These are phyloP conservation scores for Tetrao urogallus DNA, from an alignment of 2,113 vertebrate species.

Conservation along the genomic window DNA sequence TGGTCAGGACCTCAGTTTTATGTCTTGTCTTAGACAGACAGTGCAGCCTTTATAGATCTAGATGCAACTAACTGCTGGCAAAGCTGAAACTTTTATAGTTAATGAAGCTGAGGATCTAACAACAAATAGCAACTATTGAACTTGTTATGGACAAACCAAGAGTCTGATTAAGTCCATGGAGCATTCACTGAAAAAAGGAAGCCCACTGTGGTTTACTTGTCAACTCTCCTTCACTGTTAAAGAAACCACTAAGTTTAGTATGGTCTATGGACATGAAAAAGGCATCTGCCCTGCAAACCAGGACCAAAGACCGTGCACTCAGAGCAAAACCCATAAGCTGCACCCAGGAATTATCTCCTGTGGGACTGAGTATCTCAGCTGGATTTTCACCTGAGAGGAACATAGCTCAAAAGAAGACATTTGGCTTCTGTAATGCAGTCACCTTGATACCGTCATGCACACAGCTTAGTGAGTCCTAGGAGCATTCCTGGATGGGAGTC, in stretches of 20 bases:
- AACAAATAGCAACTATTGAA: slow-evolving; percentile 74
- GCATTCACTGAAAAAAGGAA: slow-evolving; percentile 63
- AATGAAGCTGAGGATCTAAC: slow-evolving; percentile 73
- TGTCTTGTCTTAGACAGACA: slow-evolving; percentile 67
- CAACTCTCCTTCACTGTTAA: slow-evolving; percentile 57
- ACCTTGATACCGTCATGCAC: slow-evolving; percentile 25
- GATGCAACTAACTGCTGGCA: slow-evolving; percentile 56
- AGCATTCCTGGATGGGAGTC: not conserved
- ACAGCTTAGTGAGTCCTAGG: slow-evolving; percentile 18
- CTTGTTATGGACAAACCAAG: slow-evolving; percentile 75
- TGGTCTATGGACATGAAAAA: slow-evolving; percentile 13
- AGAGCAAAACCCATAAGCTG: not conserved
- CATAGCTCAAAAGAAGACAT: slow-evolving; percentile 60
- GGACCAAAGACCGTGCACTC: slow-evolving; percentile 3
- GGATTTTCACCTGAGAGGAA: slow-evolving; percentile 69
- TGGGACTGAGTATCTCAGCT: slow-evolving; percentile 28
- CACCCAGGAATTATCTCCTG: slow-evolving; percentile 4
- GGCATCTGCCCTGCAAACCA: not conserved
- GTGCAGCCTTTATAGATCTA: slow-evolving; percentile 74
- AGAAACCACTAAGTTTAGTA: slow-evolving; percentile 55
- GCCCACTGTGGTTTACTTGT: slow-evolving; percentile 47
- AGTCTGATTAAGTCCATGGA: slow-evolving; percentile 77
- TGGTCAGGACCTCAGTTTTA: slow-evolving; percentile 53
- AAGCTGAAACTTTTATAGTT: slow-evolving; percentile 73
- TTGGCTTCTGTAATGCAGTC: slow-evolving; percentile 47